A percentile compares a stretch with the other conserved stretches of the same genome.
phyloP scores from a whole-genome alignment of 2,888 invertebrate genomes.

The Vanessa cardui region DNA sequence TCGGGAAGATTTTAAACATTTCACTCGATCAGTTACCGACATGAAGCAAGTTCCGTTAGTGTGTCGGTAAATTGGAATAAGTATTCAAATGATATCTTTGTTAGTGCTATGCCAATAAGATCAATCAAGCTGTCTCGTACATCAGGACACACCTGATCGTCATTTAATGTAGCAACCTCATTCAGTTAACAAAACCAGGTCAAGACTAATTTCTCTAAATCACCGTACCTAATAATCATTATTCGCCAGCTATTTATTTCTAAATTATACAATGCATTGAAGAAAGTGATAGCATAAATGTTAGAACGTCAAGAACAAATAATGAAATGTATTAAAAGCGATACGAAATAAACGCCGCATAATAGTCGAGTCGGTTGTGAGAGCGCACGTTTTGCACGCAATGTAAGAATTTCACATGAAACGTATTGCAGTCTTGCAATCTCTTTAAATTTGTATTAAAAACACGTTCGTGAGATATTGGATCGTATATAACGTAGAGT shows the following conservation, averaged over 20 bases:
- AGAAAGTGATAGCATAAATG: slow-evolving; percentile 18
- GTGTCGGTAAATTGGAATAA: no score
- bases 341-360: slow-evolving; percentile 41
- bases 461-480: slow-evolving; percentile 48
- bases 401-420: slow-evolving; percentile 69
- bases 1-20: no score
- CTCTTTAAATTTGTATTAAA: slow-evolving; percentile 26
- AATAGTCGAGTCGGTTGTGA: slow-evolving; percentile 46
- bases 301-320: slow-evolving; percentile 35
- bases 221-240: slow-evolving; percentile 42
- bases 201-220: slow-evolving; percentile 54
- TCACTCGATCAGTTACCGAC: no score
- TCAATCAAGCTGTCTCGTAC: not conserved
- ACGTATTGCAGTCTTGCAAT: slow-evolving; percentile 53
- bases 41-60: no score
- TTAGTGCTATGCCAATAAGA: not conserved
- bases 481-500: slow-evolving; percentile 40
- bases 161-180: slow-evolving; percentile 45
- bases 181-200: slow-evolving; percentile 52
- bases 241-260: slow-evolving; percentile 6
- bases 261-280: slow-evolving; percentile 23
- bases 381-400: slow-evolving; percentile 64
- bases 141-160: slow-evolving; percentile 40
- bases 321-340: slow-evolving; percentile 48
- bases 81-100: not conserved